Base-by-base conservation (phyloP, 1,140 invertebrate species). In the Harpegnathos saltator region DNA sequence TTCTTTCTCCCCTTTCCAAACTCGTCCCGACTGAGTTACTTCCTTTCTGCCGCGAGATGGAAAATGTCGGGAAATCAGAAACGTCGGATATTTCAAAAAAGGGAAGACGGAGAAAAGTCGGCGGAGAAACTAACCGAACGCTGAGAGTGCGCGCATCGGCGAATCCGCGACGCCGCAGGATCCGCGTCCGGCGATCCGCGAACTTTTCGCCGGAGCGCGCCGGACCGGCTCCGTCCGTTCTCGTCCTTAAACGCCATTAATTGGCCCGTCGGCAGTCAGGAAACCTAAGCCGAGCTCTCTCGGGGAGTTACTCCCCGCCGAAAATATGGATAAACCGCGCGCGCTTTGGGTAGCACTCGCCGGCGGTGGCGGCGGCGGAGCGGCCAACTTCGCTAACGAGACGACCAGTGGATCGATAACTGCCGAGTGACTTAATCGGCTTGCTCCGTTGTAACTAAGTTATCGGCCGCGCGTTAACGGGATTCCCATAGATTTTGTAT, bases 321-420 rank as follows among this genome's bases (percentile, higher is more conserved):
- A 80, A 80, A 80, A 80, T 71, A 71, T 59, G 68, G 75, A 80
- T 80, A 68, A 78, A 78, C 50, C 52, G 26, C 26, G 22, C 52
- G 26, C 26, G 22, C 22, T 71, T 24, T 11, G 17, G 52, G 68
- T 44, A 69, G 58, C 52, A 24, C 22, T 56, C 75, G 65, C 44
- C 33, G 75, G 50, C 4, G 38, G 38, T 0, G 38, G 48, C 33
- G 75, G 50, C 4, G 38, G 38, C 4, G 38, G 38, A 33, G 50
- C 5, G 29, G 29, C 9, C 29, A 78, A 69, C 63, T 78, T 68
- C 29, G 29, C 63, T 78, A 78, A 78, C 75, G 66, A 69, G 75
- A 24, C 65, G 56, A 38, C 19, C 5, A 17, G 17, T 17, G 56
- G 75, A 80, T 69, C 65, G 52, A 80, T 69, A 80, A 80, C 58